These are phyloP conservation scores for Apodemus sylvaticus DNA, from an alignment of 2,113 vertebrate genomes.

Conservation along the genomic window DNA sequence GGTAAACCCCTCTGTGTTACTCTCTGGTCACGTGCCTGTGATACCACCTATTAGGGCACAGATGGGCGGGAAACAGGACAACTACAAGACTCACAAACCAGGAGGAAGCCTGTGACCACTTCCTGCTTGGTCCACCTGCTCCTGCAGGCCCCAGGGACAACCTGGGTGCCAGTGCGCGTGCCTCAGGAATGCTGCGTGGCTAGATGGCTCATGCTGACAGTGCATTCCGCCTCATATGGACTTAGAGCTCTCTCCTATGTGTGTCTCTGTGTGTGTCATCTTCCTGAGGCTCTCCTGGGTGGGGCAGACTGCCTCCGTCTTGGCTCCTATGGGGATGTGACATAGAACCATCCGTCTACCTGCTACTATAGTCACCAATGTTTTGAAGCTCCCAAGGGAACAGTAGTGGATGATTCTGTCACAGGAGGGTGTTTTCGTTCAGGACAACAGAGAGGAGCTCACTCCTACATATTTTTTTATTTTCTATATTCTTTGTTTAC, in stretches of 20 bases:
- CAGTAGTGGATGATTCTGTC: rapidly evolving
- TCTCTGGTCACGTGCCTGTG: neutral
- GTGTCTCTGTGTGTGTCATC: neutral
- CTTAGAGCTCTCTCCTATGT: neutral
- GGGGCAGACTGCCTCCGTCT: neutral
- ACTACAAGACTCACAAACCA: neutral
- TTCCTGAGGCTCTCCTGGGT: rapidly evolving
- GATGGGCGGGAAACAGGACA: neutral
- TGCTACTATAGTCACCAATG: neutral
- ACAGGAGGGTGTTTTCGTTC: neutral
- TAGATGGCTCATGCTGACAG: neutral
- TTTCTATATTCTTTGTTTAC: no score
- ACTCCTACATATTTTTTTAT: no score
- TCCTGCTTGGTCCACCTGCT: neutral
- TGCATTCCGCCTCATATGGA: rapidly evolving
- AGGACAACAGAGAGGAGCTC: neutral
- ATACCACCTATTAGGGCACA: neutral
- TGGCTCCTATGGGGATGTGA: rapidly evolving
- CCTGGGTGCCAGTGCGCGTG: neutral
- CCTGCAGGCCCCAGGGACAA: neutral
- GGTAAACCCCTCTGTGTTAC: neutral
- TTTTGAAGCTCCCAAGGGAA: neutral
- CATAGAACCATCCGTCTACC: rapidly evolving
- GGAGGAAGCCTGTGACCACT: rapidly evolving
- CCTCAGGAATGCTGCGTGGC: neutral